Evolutionary conservation across 2,797 vertebrate genomes (phyloP).

Genomic region (Molossus molossus): DNA sequence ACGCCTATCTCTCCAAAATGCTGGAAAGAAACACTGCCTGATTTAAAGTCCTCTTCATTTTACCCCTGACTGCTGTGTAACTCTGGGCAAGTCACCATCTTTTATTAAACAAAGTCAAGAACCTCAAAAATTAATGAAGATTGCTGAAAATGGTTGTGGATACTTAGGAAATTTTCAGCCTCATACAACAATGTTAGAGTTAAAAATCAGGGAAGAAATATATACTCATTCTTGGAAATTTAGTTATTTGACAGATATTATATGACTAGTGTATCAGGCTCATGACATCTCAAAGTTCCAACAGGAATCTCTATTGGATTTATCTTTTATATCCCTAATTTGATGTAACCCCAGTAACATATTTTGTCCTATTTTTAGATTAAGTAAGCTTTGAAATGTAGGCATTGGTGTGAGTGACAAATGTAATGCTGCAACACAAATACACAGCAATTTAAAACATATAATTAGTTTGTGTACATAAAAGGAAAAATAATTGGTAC

Average conservation of each 20-base stretch:
- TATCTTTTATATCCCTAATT: slow-evolving; percentile 34
- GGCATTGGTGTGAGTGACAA: not conserved
- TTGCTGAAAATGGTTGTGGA: not conserved
- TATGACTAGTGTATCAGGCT: not conserved
- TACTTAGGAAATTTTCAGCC: not conserved
- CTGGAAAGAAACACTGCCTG: not conserved
- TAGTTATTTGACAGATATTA: slow-evolving; percentile 27
- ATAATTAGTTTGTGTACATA: not conserved
- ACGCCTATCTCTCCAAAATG: not conserved
- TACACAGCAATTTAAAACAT: slow-evolving; percentile 23
- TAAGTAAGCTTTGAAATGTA: slow-evolving; percentile 39
- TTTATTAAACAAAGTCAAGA: not conserved
- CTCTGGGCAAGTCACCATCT: not conserved
- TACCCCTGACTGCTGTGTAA: not conserved
- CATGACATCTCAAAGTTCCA: not conserved
- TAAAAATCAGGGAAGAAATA: slow-evolving; percentile 47
- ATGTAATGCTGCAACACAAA: slow-evolving; percentile 22
- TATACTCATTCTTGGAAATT: slow-evolving; percentile 26
- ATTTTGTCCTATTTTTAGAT: slow-evolving; percentile 19
- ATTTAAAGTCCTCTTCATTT: not conserved
- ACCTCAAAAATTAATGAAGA: not conserved
- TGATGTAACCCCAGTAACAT: not conserved
- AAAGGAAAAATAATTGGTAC: slow-evolving; percentile 10
- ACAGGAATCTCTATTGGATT: not conserved
- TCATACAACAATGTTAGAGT: not conserved